Conservation (phyloP, 1,140 invertebrate species). For the Odontomachus brunneus region DNA sequence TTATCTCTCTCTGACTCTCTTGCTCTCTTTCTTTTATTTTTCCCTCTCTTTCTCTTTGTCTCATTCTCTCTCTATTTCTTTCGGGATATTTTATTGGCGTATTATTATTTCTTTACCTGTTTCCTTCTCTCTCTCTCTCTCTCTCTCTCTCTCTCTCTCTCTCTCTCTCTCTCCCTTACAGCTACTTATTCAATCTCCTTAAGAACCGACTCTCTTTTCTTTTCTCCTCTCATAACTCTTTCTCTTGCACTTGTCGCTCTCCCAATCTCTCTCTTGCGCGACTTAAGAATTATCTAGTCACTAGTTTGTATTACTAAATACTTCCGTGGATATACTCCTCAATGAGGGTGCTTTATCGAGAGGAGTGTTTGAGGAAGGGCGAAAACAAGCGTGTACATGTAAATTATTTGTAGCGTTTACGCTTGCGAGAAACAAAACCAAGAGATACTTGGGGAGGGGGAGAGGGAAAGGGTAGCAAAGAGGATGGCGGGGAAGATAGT, state of each 20-base stretch:
- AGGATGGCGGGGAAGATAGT: not conserved
- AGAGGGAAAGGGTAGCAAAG: not conserved
- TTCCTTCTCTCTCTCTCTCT: slow-evolving; percentile 4
- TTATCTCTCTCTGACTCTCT: not conserved
- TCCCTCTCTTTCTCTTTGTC: slow-evolving; percentile 32
- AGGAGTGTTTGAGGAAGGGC: slow-evolving; percentile 65
- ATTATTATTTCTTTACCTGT: not conserved
- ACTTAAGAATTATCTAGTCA: slow-evolving; percentile 80
- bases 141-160: not conserved
- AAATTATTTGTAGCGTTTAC: slow-evolving; percentile 67
- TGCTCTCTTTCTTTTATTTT: slow-evolving; percentile 22
- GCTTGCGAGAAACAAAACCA: slow-evolving; percentile 51
- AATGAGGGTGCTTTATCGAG: slow-evolving; percentile 79
- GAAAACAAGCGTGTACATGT: slow-evolving; percentile 54
- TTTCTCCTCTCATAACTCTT: slow-evolving; percentile 24
- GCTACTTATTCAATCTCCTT: not conserved
- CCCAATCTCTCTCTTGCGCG: slow-evolving; percentile 69
- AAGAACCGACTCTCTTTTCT: slow-evolving; percentile 19
- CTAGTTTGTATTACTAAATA: slow-evolving; percentile 78
- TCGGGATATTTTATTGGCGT: no score
- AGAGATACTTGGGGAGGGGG: not conserved
- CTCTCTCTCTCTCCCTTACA: not conserved
- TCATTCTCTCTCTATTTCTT: not conserved
- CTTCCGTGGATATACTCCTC: slow-evolving; percentile 79
- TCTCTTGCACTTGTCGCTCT: slow-evolving; percentile 63